Percentiles rank a stretch among this genome's conserved stretches.
These are phyloP conservation scores for Tachysurus fulvidraco DNA, from an alignment of 2,113 vertebrate species.

Conservation along the genomic window DNA sequence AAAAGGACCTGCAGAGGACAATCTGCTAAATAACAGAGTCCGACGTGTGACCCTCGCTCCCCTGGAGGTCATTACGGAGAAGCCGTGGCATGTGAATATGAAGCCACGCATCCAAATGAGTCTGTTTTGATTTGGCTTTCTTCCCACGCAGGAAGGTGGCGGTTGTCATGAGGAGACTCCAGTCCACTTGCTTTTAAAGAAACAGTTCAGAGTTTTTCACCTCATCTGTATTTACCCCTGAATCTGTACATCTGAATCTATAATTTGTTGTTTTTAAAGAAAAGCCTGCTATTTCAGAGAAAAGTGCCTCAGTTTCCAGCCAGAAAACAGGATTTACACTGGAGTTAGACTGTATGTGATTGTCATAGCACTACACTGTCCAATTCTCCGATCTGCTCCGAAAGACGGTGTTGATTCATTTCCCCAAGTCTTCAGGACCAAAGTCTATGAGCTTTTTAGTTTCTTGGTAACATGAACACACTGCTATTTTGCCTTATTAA, in stretches of 20 bases:
- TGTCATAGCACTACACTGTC: no score
- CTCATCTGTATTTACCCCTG: background rate
- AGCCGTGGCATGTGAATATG: constrained; percentile 36
- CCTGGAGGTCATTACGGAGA: constrained; percentile 40
- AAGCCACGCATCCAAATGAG: constrained; percentile 45
- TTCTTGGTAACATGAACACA: background rate
- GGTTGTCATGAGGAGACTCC: constrained; percentile 24
- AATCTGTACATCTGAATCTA: no score
- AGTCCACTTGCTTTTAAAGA: constrained; percentile 32
- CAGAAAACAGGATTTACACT: background rate
- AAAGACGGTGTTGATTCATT: background rate
- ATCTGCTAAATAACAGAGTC: constrained; percentile 40
- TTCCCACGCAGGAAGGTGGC: constrained; percentile 27
- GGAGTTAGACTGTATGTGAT: background rate
- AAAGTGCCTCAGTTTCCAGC: background rate
- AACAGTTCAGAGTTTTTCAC: background rate
- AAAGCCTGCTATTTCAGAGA: background rate
- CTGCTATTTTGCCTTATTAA: background rate
- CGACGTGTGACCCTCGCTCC: constrained; percentile 44
- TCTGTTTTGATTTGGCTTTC: constrained; percentile 38
- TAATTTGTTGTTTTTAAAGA: background rate
- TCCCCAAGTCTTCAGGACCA: background rate
- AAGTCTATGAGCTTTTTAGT: background rate
- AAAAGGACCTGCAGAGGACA: constrained; percentile 41
- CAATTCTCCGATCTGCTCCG: background rate